Percentiles rank a stretch among this genome's conserved stretches.
These are phyloP conservation scores for Psittacus erithacus DNA, from an alignment of 2,113 vertebrate species.

Conservation along the genomic window DNA sequence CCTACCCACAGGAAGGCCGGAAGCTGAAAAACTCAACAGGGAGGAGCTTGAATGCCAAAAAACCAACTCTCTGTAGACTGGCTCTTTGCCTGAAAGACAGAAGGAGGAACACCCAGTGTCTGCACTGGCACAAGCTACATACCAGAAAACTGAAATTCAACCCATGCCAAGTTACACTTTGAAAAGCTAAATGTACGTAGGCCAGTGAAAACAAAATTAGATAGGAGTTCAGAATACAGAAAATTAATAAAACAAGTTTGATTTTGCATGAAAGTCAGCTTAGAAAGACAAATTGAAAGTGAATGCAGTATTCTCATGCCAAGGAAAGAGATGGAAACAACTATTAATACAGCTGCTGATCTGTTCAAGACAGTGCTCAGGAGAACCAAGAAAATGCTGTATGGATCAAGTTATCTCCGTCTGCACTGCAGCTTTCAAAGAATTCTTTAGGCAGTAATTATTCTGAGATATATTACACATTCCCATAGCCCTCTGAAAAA, in stretches of 20 bases:
- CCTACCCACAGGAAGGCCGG: constrained; percentile 17
- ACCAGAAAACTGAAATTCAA: constrained; percentile 60
- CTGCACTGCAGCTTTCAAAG: not conserved
- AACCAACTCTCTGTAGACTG: constrained; percentile 39
- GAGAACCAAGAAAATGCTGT: not conserved
- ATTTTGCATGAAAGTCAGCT: not conserved
- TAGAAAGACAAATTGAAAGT: constrained; percentile 36
- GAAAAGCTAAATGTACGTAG: constrained; percentile 28
- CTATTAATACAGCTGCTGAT: not conserved
- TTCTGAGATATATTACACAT: not conserved
- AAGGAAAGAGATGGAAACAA: constrained; percentile 6
- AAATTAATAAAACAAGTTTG: constrained; percentile 17
- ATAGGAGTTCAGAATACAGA: not conserved
- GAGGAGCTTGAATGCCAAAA: constrained; percentile 49
- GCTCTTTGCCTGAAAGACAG: constrained; percentile 63
- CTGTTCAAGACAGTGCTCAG: not conserved
- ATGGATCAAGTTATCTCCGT: not conserved
- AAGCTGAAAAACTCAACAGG: constrained; percentile 28
- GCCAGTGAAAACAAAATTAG: constrained; percentile 42
- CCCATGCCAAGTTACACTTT: constrained; percentile 50
- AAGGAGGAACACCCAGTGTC: constrained; percentile 66
- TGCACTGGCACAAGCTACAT: constrained; percentile 54
- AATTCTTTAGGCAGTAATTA: not conserved
- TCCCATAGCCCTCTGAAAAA: not conserved
- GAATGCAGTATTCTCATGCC: not conserved